Percentiles rank a stretch among this genome's conserved stretches.
These are phyloP conservation scores for Silurus meridionalis DNA, from an alignment of 2,113 vertebrate genomes.

Conservation along the genomic window DNA sequence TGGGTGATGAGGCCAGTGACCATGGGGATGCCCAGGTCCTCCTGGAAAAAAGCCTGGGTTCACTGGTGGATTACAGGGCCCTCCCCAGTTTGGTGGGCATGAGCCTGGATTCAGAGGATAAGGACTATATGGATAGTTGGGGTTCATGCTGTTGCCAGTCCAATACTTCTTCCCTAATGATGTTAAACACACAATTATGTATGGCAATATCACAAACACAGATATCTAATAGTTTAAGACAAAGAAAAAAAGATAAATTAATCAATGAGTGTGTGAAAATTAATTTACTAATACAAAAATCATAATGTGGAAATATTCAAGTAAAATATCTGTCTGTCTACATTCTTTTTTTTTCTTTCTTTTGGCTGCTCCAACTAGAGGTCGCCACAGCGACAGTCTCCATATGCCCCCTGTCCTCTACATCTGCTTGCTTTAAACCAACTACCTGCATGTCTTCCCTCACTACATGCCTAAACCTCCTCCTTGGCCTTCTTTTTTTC, in stretches of 20 bases:
- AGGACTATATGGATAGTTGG: neutral
- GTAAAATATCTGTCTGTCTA: neutral
- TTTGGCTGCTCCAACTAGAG: no score
- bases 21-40: neutral
- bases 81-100: neutral
- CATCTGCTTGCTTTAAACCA: no score
- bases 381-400: no score
- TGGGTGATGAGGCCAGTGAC: no score
- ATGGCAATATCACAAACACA: neutral
- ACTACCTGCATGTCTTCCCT: no score
- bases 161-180: neutral
- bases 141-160: neutral
- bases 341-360: no score
- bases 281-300: neutral
- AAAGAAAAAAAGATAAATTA: neutral
- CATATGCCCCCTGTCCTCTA: no score
- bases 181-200: neutral
- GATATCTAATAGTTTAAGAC: neutral
- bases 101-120: neutral
- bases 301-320: neutral
- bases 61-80: neutral
- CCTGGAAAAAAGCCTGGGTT: neutral
- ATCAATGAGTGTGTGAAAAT: neutral
- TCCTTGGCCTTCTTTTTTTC: no score
- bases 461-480: no score